These are phyloP conservation scores for Drosophila equinoxialis DNA, from an alignment of 1,140 invertebrate genomes.

Conservation along the genomic window DNA sequence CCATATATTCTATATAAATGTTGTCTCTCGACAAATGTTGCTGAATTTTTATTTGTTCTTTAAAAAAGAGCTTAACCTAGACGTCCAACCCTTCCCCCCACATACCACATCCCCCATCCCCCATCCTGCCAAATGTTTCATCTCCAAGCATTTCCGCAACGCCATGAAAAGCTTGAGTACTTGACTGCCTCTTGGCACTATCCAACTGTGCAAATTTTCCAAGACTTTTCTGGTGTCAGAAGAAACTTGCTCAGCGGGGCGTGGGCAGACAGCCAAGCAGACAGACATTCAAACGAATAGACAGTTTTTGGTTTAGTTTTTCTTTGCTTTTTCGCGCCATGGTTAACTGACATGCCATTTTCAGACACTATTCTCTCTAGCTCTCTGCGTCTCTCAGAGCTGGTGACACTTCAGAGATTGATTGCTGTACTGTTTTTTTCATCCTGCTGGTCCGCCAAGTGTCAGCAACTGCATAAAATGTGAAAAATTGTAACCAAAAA, in stretches of 20 bases:
- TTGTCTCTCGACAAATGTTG: conserved; percentile 28
- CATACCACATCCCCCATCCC: neutral
- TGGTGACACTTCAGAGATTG: conserved; percentile 64
- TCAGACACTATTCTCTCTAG: neutral
- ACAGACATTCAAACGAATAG: conserved; percentile 8
- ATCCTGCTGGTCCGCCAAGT: conserved; percentile 27
- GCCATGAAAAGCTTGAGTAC: conserved; percentile 4
- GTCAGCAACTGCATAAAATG: conserved; percentile 38
- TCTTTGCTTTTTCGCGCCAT: conserved; percentile 19
- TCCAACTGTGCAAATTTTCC: conserved; percentile 42
- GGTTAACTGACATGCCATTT: conserved; percentile 51
- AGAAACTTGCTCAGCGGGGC: conserved; percentile 22
- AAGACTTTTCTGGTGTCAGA: conserved; percentile 20
- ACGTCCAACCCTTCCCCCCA: neutral
- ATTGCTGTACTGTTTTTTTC: conserved; percentile 52
- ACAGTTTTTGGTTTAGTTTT: conserved; percentile 21
- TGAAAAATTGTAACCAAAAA: neutral
- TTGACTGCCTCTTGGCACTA: conserved; percentile 3
- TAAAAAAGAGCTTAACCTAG: conserved; percentile 4
- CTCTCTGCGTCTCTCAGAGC: conserved; percentile 15
- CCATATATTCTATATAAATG: conserved; percentile 34
- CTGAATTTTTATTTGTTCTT: conserved; percentile 18
- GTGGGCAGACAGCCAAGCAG: conserved; percentile 8
- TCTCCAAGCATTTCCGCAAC: conserved; percentile 33
- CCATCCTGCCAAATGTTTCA: conserved; percentile 4